A percentile compares a stretch with the other conserved stretches of the same genome.
These are phyloP conservation scores for Muscicapa striata DNA, from an alignment of 2,797 vertebrate species.

Conservation along the genomic window DNA sequence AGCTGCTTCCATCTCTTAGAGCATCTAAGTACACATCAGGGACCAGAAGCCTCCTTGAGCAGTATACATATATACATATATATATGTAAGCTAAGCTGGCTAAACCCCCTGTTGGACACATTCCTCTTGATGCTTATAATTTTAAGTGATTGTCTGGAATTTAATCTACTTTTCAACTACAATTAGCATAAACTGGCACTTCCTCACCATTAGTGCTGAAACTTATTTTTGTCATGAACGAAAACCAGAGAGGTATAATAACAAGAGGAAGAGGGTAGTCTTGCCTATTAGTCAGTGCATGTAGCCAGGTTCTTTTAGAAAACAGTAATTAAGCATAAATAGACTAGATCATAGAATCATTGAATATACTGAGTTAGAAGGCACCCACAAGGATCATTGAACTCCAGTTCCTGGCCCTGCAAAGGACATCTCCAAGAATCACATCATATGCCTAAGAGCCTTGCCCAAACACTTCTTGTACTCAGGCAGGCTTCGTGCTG, in stretches of 20 bases:
- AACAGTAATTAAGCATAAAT: slow-evolving; percentile 41
- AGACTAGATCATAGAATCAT: background rate
- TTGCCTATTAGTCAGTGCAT: background rate
- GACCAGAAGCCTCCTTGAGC: background rate
- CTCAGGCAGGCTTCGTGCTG: background rate
- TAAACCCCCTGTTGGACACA: background rate
- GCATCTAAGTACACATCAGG: background rate
- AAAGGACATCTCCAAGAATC: background rate
- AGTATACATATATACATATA: background rate
- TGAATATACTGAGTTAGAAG: background rate
- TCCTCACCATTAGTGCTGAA: background rate
- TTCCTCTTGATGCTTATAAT: background rate
- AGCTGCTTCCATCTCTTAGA: background rate
- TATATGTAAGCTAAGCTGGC: background rate
- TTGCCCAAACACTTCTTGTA: rapidly evolving
- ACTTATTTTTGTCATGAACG: background rate
- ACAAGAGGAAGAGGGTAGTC: background rate
- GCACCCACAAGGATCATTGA: background rate
- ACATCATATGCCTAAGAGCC: background rate
- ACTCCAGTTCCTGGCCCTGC: background rate
- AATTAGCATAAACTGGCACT: background rate
- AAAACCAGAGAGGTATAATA: background rate
- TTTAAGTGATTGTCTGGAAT: background rate
- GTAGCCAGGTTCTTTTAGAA: background rate
- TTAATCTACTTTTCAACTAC: background rate